Evolutionary conservation across 2,113 vertebrate species (phyloP).

Genomic region (Leucopsar rothschildi): DNA sequence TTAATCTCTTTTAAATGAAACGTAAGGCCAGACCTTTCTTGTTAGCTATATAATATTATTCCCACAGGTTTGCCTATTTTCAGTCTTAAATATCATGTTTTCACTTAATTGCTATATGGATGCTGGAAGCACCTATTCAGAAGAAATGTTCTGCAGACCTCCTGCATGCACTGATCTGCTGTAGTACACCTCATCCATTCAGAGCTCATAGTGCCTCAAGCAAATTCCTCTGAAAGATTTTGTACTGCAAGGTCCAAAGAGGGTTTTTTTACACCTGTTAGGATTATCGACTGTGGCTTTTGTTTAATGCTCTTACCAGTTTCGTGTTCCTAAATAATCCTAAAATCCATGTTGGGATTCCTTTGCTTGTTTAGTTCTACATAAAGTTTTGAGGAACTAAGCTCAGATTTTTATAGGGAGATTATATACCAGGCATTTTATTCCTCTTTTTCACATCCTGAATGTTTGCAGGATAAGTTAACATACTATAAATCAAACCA

Average conservation of each 20-base stretch:
- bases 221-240: neutral
- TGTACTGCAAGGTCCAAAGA: neutral
- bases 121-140: neutral
- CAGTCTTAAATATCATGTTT: constrained; percentile 38
- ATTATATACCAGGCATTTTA: neutral
- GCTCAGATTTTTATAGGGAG: neutral
- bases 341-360: neutral
- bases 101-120: neutral
- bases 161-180: neutral
- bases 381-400: neutral
- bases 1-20: constrained; percentile 50
- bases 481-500: neutral
- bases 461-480: neutral
- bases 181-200: neutral
- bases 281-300: neutral
- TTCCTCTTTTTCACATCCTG: neutral
- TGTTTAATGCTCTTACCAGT: neutral
- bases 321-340: neutral
- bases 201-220: neutral
- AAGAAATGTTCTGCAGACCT: neutral
- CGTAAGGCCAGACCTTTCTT: neutral
- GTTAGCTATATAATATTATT: constrained; percentile 40
- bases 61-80: constrained; percentile 8
- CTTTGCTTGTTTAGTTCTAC: neutral
- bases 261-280: neutral